Percentiles rank a stretch among this genome's conserved stretches.
Evolutionary conservation across 53 echinoderm and acorn worm genomes (phyloP).

Genomic region (Crossaster papposus): DNA sequence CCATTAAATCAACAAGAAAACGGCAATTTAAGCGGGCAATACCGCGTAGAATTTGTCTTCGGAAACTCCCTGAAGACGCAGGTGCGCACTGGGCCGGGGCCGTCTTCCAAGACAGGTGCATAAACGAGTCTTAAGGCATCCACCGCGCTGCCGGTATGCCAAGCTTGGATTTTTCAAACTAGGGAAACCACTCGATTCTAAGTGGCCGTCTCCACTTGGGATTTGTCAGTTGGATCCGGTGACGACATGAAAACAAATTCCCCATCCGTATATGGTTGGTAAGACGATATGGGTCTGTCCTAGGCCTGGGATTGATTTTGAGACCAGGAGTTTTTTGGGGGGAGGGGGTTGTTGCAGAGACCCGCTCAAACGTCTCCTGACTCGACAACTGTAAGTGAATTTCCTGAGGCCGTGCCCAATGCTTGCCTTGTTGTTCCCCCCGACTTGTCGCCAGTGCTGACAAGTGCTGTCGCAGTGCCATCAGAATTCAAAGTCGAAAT

Average conservation of each 20-base stretch:
- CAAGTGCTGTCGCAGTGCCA: slow-evolving; percentile 37
- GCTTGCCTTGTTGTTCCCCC: slow-evolving; percentile 20
- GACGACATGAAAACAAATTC: slow-evolving; percentile 43
- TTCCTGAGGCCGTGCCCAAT: slow-evolving; percentile 61
- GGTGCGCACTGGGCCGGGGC: slow-evolving; percentile 22
- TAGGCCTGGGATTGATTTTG: slow-evolving; percentile 43
- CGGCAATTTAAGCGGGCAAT: slow-evolving; percentile 19
- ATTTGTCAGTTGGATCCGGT: slow-evolving; percentile 61
- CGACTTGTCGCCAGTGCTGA: slow-evolving; percentile 43
- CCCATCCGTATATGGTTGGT: slow-evolving; percentile 20
- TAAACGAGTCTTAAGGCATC: slow-evolving; percentile 37
- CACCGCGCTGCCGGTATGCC: slow-evolving; percentile 36
- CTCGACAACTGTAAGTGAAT: slow-evolving; percentile 10
- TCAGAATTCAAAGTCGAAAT: slow-evolving; percentile 26
- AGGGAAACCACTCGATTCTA: slow-evolving; percentile 44
- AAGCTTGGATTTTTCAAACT: slow-evolving; percentile 32
- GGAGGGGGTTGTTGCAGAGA: slow-evolving; percentile 8
- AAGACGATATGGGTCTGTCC: slow-evolving; percentile 32
- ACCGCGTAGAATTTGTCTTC: slow-evolving; percentile 24
- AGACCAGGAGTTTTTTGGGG: background rate
- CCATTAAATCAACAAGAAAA: slow-evolving; percentile 42
- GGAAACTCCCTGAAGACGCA: slow-evolving; percentile 39
- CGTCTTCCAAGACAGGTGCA: slow-evolving; percentile 38
- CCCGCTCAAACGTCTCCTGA: slow-evolving; percentile 17
- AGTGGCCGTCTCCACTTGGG: slow-evolving; percentile 55